Base-by-base conservation (phyloP, 2,113 vertebrate genomes). In the Martes martes region DNA sequence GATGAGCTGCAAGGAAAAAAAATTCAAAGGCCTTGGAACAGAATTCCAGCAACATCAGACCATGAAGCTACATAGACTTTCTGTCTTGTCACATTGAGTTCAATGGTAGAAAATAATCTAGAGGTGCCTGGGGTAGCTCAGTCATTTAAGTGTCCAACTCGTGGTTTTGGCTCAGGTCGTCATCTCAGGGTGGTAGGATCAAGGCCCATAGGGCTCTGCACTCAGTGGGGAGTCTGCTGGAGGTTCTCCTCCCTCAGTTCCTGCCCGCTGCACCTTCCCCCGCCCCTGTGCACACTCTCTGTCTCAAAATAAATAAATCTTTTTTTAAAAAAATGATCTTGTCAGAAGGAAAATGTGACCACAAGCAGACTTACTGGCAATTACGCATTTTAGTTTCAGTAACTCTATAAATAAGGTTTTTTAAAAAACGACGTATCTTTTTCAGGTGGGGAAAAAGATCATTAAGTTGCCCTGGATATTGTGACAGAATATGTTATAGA, bases 1-100 rank as follows among this genome's bases (percentile, higher is more conserved):
- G 98, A 98, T 0, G 99, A 99, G 84, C 98, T 99, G 96, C 99
- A 99, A 98, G 98, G 99, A 99, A 97, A 99, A 99, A 98, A 98
- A 98, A 98, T 99, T 99, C 98, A 99, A 99, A 99, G 99, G 99
- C 95, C 97, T 99, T 97, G 99, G 99, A 98, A 95, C 96, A 85
- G 99, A 99, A 98, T 99, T 99, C 94, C 99, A 99, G 96, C 97
- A 98, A 95, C 98, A 99, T 82, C 99, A 98, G 98, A 98, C 97
- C 7, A 99, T 96, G 92, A 97, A 94, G 67, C 94, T 55, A 69
- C 80, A 61, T 50, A 84, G 24, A 80, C 26, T 89, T 89, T 55
- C 85, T 79, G 79, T 18, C 3, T 0, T 7, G 3, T 11, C n/a
- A 50, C 15, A 4, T 7, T 1, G 23, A 91, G 21, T 80, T 95